phyloP scores from a whole-genome alignment of 2,113 vertebrate species.

The Ceyx melanurus region DNA sequence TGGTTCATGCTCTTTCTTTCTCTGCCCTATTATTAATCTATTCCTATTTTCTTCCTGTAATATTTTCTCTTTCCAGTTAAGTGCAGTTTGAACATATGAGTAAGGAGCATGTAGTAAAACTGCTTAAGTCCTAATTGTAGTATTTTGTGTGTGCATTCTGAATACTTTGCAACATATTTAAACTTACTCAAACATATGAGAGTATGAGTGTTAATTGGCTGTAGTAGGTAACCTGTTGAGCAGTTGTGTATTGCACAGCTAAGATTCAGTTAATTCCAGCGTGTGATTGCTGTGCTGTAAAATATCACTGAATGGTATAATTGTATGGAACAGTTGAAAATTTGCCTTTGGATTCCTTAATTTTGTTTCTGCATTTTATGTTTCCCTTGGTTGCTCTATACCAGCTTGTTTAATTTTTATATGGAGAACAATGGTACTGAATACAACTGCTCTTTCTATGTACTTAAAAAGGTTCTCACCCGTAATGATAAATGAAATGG shows the following conservation, averaged over 20 bases:
- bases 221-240: not conserved
- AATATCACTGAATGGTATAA: not conserved
- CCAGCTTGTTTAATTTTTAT: not conserved
- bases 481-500: not conserved
- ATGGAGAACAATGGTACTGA: not conserved
- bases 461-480: not conserved
- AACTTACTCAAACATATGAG: not conserved
- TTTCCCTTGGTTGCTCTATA: not conserved
- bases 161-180: not conserved
- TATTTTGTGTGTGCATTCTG: not conserved
- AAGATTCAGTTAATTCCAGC: not conserved
- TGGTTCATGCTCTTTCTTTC: not conserved
- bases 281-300: not conserved
- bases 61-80: not conserved
- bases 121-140: not conserved
- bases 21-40: not conserved
- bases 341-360: not conserved
- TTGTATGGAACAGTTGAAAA: not conserved
- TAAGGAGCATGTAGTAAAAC: not conserved
- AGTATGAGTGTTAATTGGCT: not conserved
- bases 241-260: not conserved
- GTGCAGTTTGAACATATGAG: accelerated
- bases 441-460: not conserved
- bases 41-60: not conserved
- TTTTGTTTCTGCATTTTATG: not conserved